Base-by-base conservation (phyloP, 2,113 vertebrate genomes). In the Camelus dromedarius region DNA sequence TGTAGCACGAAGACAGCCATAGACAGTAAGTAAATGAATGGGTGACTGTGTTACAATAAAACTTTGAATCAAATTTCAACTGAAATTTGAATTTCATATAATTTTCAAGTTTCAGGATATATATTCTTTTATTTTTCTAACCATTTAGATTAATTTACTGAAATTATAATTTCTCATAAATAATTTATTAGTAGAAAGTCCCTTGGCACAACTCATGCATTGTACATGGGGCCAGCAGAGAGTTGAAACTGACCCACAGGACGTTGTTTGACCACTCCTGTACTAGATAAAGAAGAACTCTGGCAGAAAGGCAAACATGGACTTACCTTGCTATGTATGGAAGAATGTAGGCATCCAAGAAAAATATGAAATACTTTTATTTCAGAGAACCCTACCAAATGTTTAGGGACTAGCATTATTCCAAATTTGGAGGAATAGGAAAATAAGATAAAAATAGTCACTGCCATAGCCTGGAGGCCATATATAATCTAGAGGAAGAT, bases 61-160 rank as follows among this genome's bases (percentile, higher is more conserved):
- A 66, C 50, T 80, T 84, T 91, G 67, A 42, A 42, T 42, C 38
- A 42, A 42, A 42, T 42, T 42, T 42, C 38, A 42, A 52, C 38
- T 80, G 13, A 79, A 91, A 93, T 95, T 92, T 80, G 19, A 92
- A 95, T 96, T 96, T 76, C 20, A 84, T 83, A 30, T 79, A 64
- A 76, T 91, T 96, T 95, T 90, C 6, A 84, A 87, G 2, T 79
- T 6, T 87, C 28, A 52, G 86, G 6, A 86, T 86, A 94, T 75
- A 90, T 26, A 87, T 64, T 52, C 7, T 92, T 92, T 95, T 62
- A 46, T 75, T 94, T 96, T 87, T 82, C 58, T 56, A 83, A 67
- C 8, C 15, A 86, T 84, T 92, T 95, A 77, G 46, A 28, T 95
- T 79, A 92, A 93, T 70, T 83, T 89, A 54, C 46, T 93, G 76